Base-by-base conservation (phyloP, 2,888 invertebrate species). In the Homarus gammarus region DNA sequence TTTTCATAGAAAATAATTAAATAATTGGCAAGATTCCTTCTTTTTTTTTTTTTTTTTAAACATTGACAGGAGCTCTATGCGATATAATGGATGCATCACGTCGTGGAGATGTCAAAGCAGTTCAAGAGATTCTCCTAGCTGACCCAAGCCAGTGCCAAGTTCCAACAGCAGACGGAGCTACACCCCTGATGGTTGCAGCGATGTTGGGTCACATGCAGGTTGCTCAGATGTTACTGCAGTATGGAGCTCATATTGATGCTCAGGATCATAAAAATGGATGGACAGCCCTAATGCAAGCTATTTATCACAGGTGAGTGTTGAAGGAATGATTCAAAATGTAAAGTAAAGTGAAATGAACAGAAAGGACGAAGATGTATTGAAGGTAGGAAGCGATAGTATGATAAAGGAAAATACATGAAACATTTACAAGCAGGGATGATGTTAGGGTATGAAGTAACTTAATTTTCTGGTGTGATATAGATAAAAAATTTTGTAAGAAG, bases 251-350 rank as follows among this genome's bases (percentile, higher is more conserved):
- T 91, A 93, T 94, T 78, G 93, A 94, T 92, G 93, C 93, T 87
- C 94, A 94, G 91, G 94, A 94, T 91, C 92, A 92, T 2, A 93
- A 93, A 90, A 94, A 93, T 92, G 94, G 94, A 3, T 94, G 94
- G 94, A 94, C 94, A 36, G 94, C 94, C 5, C 93, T 94, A 31
- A 94, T 94, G 94, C 94, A 94, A 92, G 94, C 94, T 27, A 94
- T 94, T 0, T 94, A 93, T 91, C 94, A 94, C 92, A 94, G 94
- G 94, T 94, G 27, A 61, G 27, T 61, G 18, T 27, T 5, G 2
- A 12, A 44, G 12, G 44, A 44, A 8, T 8, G 44, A 27, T 64
- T 6, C 18, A 27, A 64, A 27, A 64, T 22, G n/a, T n/a, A n/a
- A 64, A 27, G n/a, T 64, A 6, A 10, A 18, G 6, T 64, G 3